Evolutionary conservation across 2,888 invertebrate species (phyloP), one percentile per base, ranked within the genome.

Genomic region (Melinaea marsaeus): DNA sequence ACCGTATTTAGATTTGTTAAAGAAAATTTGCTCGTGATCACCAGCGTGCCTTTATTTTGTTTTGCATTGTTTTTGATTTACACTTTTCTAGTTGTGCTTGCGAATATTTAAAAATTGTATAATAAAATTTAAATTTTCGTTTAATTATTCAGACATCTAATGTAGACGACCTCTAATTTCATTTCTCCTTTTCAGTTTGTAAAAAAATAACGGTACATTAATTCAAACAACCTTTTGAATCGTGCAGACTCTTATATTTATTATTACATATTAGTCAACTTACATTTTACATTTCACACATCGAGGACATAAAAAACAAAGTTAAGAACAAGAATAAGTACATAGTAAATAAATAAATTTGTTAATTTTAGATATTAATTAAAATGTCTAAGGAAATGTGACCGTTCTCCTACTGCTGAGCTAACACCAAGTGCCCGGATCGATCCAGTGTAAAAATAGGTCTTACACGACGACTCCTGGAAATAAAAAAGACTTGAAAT

Each of bases 371-470:
- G 32, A 9, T 7, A 51, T 32, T 32, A 32, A 32, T 51, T 32
- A 32, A 22, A 51, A 32, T 51, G 9, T 51, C 22, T 7, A 32
- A 2, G 4, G 22, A 9, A 32, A n/a, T 51, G 7, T 32, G 9
- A 32, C 6, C 11, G 32, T 22, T 48, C 4, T 13, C 5, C 71
- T 85, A 80, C 46, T 82, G 81, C 70, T 84, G 80, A 0, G 86
- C 85, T 60, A 89, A 69, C 0, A 90, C 84, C n/a, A 90, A 71
- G 48, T 86, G 88, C 65, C 90, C 89, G 7, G 87, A 85, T 72
- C 80, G 78, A 65, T 90, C 90, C 71, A 90, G 67, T 0, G 88
- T 88, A 73, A 88, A 88, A 9, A 89, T 72, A 4, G 90, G 90
- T n/a, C 89, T 81, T n/a, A 89, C 72, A 9, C 87, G 80, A 33